These are phyloP conservation scores for Rhegmatorhina hoffmannsi DNA, from an alignment of 2,113 vertebrate genomes.

Conservation along the genomic window DNA sequence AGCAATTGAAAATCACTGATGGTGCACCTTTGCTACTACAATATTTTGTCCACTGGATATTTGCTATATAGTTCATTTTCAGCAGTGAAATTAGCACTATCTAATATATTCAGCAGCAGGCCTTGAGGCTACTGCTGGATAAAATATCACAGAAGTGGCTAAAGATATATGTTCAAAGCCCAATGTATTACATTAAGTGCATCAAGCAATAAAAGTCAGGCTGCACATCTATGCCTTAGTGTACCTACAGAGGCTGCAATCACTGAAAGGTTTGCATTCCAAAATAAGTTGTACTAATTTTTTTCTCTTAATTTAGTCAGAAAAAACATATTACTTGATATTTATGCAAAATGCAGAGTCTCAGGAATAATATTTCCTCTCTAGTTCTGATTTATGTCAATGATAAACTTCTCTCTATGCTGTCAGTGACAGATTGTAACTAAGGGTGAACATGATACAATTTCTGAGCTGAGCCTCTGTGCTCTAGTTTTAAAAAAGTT, in stretches of 20 bases:
- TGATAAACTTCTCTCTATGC: not conserved
- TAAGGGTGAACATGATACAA: not conserved
- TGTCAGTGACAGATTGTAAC: not conserved
- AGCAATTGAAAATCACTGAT: not conserved
- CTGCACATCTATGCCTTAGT: not conserved
- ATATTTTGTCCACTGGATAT: not conserved
- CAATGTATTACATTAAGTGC: not conserved
- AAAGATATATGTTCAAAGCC: not conserved
- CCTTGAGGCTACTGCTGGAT: not conserved
- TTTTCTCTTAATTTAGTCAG: constrained; percentile 8
- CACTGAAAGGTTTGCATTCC: not conserved
- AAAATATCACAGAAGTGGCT: not conserved
- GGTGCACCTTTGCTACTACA: not conserved
- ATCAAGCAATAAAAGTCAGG: not conserved
- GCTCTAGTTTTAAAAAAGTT: not conserved
- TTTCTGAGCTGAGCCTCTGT: not conserved
- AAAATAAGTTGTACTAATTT: not conserved
- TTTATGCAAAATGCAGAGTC: not conserved
- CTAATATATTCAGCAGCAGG: not conserved
- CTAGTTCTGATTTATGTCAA: not conserved
- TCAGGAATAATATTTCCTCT: not conserved
- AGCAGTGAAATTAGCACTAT: not conserved
- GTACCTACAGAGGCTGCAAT: not conserved
- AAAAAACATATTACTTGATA: not conserved
- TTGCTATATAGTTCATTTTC: not conserved